Evolutionary conservation across 1,140 invertebrate species (phyloP), one percentile per base, ranked within the genome.

Genomic region (Drosophila pseudoananassae): DNA sequence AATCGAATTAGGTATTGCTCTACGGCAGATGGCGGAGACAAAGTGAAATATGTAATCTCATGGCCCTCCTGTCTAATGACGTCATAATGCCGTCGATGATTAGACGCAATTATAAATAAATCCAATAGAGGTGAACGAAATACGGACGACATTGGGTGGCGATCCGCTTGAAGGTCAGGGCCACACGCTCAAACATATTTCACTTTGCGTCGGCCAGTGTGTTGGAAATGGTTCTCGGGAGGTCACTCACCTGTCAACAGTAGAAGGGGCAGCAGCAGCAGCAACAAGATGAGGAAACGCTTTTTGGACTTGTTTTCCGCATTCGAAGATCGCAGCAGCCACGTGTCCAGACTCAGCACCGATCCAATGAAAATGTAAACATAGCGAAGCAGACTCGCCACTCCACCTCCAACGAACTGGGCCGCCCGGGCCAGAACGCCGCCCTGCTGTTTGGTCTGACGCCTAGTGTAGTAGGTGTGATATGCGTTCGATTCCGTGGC

Each of bases 331-430:
- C 77, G 81, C 47, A 93, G 57, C 52, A 93, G 47, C 92, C 92
- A 93, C 4, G 93, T 93, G 69, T 93, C 93, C 76, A 92, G 63
- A 55, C 91, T 88, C 66, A 93, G 91, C 7, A 93, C 70, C 15
- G 83, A 84, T 49, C 89, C 90, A 49, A 92, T 91, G 17, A 78
- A 78, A 5, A 91, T 8, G 43, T 92, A 92, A 9, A 91, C 25
- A 40, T 82, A 78, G 2, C 76, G 80, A 49, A 80, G 72, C 8
- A 88, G 12, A 12, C 70, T 64, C n/a, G 72, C 53, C 43, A 92
- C 31, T 2, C 71, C 70, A 31, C 59, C 51, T n/a, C 55, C 54
- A 4, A 91, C 57, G 10, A 45, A 52, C 43, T 76, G 47, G 27
- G 25, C 14, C 1, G 56, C 10, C 29, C 31, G 57, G 0, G 52